These are phyloP conservation scores for Eupithecia insigniata DNA, from an alignment of 2,888 invertebrate genomes.

Conservation along the genomic window DNA sequence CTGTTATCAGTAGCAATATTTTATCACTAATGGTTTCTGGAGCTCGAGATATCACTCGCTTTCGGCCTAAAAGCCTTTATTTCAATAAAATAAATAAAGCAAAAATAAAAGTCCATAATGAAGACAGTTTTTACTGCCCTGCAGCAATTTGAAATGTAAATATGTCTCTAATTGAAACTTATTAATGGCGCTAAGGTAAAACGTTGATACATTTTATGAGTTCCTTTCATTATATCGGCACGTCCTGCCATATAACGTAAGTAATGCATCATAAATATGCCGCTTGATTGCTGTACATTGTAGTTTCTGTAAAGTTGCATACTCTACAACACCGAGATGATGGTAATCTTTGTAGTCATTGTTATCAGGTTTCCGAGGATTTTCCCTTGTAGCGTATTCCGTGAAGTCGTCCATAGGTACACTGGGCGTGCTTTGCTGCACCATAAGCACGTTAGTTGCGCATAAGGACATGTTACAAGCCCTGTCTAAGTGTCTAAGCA, in stretches of 20 bases:
- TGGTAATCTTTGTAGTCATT: constrained; percentile 47
- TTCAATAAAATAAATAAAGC: constrained; percentile 22
- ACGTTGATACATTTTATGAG: constrained; percentile 16
- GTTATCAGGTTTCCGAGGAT: constrained; percentile 52
- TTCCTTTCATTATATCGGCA: constrained; percentile 14
- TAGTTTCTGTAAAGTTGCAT: constrained; percentile 14
- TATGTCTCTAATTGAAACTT: constrained; percentile 21
- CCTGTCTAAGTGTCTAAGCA: constrained; percentile 46
- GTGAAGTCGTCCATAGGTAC: constrained; percentile 56
- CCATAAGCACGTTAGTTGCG: constrained; percentile 56
- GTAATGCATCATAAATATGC: constrained; percentile 14
- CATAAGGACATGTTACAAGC: constrained; percentile 40
- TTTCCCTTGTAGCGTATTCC: constrained; percentile 63
- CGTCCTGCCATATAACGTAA: constrained; percentile 16
- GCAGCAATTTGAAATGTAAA: constrained; percentile 30
- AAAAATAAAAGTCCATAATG: constrained; percentile 31
- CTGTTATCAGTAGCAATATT: background rate
- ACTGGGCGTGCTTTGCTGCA: constrained; percentile 53
- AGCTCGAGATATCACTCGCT: constrained; percentile 17
- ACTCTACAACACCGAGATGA: constrained; percentile 13
- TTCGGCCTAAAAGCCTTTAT: constrained; percentile 19
- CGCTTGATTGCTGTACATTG: constrained; percentile 15
- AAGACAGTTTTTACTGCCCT: constrained; percentile 27
- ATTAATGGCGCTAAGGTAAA: constrained; percentile 19
- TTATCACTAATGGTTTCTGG: constrained; percentile 5